phyloP scores from a whole-genome alignment of 2,113 vertebrate species.

The Leptobrachium ailaonicum region DNA sequence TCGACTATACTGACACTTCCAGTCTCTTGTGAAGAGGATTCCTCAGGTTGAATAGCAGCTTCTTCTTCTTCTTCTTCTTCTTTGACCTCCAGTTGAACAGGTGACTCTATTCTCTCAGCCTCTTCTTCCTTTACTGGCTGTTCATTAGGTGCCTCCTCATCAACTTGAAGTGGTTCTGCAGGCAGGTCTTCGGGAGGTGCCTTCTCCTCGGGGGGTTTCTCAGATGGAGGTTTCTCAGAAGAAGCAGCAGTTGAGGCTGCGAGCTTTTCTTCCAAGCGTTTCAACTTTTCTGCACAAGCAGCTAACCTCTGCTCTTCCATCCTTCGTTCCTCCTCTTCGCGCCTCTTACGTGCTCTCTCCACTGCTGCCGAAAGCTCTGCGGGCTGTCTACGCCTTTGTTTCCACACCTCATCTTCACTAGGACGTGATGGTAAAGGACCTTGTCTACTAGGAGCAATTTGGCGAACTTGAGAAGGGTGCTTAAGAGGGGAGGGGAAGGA shows the following conservation, averaged over 20 bases:
- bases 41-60: slow-evolving; percentile 52
- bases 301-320: slow-evolving; percentile 97
- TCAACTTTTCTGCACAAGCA: slow-evolving; percentile 95
- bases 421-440: slow-evolving; percentile 68
- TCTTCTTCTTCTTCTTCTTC: slow-evolving; percentile 46
- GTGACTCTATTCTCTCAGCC: slow-evolving; percentile 56
- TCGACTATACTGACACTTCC: slow-evolving; percentile 66
- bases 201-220: slow-evolving; percentile 44
- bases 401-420: slow-evolving; percentile 94
- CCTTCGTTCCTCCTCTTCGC: slow-evolving; percentile 92
- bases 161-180: slow-evolving; percentile 22
- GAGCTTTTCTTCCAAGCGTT: slow-evolving; percentile 93
- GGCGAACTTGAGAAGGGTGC: slow-evolving; percentile 73
- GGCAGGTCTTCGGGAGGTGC: not conserved
- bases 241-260: slow-evolving; percentile 56
- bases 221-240: slow-evolving; percentile 67
- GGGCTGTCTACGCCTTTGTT: slow-evolving; percentile 89
- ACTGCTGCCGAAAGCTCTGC: slow-evolving; percentile 90
- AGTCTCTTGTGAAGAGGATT: slow-evolving; percentile 61
- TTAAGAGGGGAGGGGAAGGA: slow-evolving; percentile 46
- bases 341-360: slow-evolving; percentile 87
- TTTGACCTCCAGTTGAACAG: slow-evolving; percentile 2
- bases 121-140: slow-evolving; percentile 59
- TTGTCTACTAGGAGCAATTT: slow-evolving; percentile 65
- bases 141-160: slow-evolving; percentile 60